phyloP scores from a whole-genome alignment of 2,797 vertebrate genomes.

The Eospalax fontanierii region DNA sequence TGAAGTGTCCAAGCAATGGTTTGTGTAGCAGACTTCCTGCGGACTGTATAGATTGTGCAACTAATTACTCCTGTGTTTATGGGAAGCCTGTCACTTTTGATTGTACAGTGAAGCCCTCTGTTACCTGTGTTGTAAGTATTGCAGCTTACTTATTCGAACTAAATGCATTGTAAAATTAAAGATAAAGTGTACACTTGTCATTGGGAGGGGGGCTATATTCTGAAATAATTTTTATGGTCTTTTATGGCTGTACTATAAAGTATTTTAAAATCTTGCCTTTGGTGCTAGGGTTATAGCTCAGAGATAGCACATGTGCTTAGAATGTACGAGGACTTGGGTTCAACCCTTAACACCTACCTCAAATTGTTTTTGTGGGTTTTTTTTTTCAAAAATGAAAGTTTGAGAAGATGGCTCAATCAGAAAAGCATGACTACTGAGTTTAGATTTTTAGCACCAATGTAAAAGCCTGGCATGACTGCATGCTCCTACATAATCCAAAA shows the following conservation, averaged over 20 bases:
- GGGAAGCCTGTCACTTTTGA: conserved; percentile 92
- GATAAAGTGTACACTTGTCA: neutral
- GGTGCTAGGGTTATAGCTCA: neutral
- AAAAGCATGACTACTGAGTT: neutral
- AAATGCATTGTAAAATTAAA: neutral
- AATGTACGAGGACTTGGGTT: neutral
- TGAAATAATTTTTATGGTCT: neutral
- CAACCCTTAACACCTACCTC: neutral
- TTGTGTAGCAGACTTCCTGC: conserved; percentile 94
- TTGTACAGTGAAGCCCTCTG: conserved; percentile 92
- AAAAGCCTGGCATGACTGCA: neutral
- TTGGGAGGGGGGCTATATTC: neutral
- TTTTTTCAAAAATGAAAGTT: neutral
- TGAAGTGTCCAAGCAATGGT: conserved; percentile 95
- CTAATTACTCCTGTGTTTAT: conserved; percentile 95
- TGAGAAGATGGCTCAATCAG: neutral
- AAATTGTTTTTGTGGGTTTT: too few species aligned
- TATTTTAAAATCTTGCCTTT: neutral
- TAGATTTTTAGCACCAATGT: neutral
- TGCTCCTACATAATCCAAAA: neutral
- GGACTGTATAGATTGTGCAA: conserved; percentile 93
- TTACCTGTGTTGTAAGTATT: conserved; percentile 96
- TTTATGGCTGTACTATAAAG: neutral
- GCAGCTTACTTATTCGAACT: neutral
- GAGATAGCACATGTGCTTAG: neutral